Evolutionary conservation across 2,113 vertebrate genomes (phyloP).

Genomic region (Rhinichthys klamathensis): DNA sequence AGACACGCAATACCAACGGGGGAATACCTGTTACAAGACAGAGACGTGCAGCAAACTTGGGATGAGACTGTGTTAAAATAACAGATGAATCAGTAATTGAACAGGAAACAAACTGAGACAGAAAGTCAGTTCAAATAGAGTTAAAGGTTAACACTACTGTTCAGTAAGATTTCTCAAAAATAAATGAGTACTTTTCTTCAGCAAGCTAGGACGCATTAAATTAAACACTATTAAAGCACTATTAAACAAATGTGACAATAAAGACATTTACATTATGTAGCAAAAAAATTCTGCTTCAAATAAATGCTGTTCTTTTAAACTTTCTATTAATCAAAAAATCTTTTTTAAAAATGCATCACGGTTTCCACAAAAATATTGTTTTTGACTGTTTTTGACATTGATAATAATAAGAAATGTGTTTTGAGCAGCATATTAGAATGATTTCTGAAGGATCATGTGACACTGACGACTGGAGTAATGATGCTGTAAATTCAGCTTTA

Average conservation of each 20-base stretch:
- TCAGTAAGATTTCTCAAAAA: not conserved
- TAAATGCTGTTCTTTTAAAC: not conserved
- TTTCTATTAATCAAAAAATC: too few species aligned
- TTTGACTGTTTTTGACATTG: too few species aligned
- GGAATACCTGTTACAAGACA: conserved; percentile 87
- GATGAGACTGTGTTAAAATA: too few species aligned
- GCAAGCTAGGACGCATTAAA: not conserved
- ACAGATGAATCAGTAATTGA: not conserved
- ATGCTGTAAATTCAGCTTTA: not conserved
- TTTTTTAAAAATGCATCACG: not conserved
- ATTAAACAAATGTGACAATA: not conserved
- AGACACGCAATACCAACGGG: conserved; percentile 95
- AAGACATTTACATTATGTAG: not conserved
- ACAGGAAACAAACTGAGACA: too few species aligned
- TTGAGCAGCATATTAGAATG: not conserved
- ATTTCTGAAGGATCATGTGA: not conserved
- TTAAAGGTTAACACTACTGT: not conserved
- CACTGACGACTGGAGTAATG: not conserved
- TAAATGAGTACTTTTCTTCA: not conserved
- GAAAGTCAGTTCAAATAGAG: not conserved
- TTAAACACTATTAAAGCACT: not conserved
- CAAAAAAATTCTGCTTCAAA: not conserved
- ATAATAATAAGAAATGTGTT: not conserved
- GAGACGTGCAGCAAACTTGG: conserved; percentile 34
- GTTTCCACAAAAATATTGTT: not conserved